These are phyloP conservation scores for Incurvaria masculella DNA, from an alignment of 2,888 invertebrate species.

Conservation along the genomic window DNA sequence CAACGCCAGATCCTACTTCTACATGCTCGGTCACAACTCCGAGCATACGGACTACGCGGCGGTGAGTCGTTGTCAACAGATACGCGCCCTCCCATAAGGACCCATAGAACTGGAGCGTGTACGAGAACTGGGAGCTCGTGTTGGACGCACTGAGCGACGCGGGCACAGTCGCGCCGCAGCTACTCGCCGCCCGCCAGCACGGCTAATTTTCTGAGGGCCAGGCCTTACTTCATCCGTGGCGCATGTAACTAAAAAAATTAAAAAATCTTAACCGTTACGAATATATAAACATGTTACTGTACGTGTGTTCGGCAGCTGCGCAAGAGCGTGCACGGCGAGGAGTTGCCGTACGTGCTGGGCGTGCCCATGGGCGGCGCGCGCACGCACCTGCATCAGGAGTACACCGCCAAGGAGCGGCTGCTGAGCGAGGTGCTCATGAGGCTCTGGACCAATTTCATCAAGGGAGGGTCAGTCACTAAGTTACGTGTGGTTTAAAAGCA, in stretches of 20 bases:
- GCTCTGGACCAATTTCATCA: slow-evolving; percentile 88
- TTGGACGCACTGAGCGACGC: slow-evolving; percentile 89
- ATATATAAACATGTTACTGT: too few species aligned
- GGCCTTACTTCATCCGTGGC: too few species aligned
- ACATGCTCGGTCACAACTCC: slow-evolving; percentile 84
- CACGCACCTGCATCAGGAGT: slow-evolving; percentile 69
- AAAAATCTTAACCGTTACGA: too few species aligned
- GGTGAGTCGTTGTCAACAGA: slow-evolving; percentile 72
- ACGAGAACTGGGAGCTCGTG: slow-evolving; percentile 72
- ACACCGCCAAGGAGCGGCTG: slow-evolving; percentile 71
- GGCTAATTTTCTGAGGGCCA: too few species aligned
- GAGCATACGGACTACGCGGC: slow-evolving; percentile 72
- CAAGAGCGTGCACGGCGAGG: slow-evolving; percentile 81
- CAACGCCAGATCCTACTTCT: slow-evolving; percentile 79
- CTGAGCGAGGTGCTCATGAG: slow-evolving; percentile 86
- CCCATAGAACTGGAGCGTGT: slow-evolving; percentile 52
- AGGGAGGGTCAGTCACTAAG: slow-evolving; percentile 78
- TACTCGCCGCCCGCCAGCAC: slow-evolving; percentile 75
- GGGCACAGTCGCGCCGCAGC: slow-evolving; percentile 76
- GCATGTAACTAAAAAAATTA: too few species aligned
- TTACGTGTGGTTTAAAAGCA: too few species aligned
- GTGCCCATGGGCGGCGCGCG: slow-evolving; percentile 71
- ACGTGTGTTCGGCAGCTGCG: slow-evolving; percentile 56
- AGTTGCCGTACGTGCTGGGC: slow-evolving; percentile 84
- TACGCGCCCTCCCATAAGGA: slow-evolving; percentile 58